Evolutionary conservation across 1,140 invertebrate species (phyloP).

Genomic region (Conus betulinus): DNA sequence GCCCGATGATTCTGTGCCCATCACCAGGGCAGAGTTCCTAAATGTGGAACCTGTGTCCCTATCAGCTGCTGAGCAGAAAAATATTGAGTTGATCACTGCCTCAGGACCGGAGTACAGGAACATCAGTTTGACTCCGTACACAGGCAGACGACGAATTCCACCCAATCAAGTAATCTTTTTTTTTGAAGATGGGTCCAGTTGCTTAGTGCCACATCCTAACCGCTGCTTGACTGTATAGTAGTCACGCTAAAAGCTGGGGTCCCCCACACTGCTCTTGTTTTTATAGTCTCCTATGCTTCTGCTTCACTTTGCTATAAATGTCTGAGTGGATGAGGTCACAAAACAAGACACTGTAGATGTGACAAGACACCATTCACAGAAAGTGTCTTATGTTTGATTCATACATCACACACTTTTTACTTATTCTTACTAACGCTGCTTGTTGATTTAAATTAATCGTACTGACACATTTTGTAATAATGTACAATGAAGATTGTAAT

Average conservation of each 20-base stretch:
- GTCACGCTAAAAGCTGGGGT: neutral
- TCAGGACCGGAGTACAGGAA: conserved; percentile 1
- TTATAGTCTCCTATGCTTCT: neutral
- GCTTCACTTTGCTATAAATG: neutral
- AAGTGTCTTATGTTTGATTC: too few relatives aligned
- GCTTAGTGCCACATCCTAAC: neutral
- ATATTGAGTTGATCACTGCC: neutral
- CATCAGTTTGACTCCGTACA: neutral
- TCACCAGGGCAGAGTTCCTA: neutral
- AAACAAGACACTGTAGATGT: too few relatives aligned
- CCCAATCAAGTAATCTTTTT: conserved; percentile 10
- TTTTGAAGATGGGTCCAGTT: neutral
- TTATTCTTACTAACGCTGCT: too few relatives aligned
- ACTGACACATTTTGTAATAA: too few relatives aligned
- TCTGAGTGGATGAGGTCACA: neutral
- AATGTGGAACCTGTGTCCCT: neutral
- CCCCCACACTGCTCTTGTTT: neutral
- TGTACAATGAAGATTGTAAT: too few relatives aligned
- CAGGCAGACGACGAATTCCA: neutral
- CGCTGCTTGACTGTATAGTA: neutral
- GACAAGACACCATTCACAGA: too few relatives aligned
- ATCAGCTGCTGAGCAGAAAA: neutral
- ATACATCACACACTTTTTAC: too few relatives aligned
- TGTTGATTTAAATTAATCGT: too few relatives aligned
- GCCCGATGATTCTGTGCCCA: conserved; percentile 29